These are phyloP conservation scores for Morus bassanus DNA, from an alignment of 2,797 vertebrate species.

Conservation along the genomic window DNA sequence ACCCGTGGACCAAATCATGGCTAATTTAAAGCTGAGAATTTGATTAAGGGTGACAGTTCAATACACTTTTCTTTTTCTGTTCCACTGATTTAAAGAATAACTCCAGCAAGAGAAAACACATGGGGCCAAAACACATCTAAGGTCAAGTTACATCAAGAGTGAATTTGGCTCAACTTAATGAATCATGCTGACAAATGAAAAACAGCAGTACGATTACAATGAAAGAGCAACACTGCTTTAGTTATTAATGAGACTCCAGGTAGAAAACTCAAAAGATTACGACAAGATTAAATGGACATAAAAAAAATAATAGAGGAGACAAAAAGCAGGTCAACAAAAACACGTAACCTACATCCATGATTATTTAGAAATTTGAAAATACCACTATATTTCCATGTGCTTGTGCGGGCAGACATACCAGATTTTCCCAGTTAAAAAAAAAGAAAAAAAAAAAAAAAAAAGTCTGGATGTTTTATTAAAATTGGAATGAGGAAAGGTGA, in stretches of 20 bases:
- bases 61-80: slow-evolving; percentile 29
- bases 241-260: slow-evolving; percentile 11
- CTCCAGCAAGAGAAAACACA: slow-evolving; percentile 57
- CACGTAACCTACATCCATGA: not conserved
- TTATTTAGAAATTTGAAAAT: not conserved
- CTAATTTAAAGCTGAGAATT: slow-evolving; percentile 60
- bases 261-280: not conserved
- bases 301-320: not conserved
- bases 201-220: not conserved
- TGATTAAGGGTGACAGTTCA: slow-evolving; percentile 46
- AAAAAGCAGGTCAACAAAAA: not conserved
- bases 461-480: not conserved
- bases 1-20: slow-evolving; percentile 29
- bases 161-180: slow-evolving; percentile 51
- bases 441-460: not conserved
- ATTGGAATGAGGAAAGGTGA: not conserved
- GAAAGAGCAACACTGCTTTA: not conserved
- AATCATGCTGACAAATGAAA: slow-evolving; percentile 57
- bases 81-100: slow-evolving; percentile 38
- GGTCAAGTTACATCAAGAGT: slow-evolving; percentile 57
- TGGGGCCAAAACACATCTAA: slow-evolving; percentile 34
- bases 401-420: not conserved
- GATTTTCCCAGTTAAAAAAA: not conserved
- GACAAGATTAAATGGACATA: not conserved
- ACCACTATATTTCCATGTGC: not conserved